A percentile compares a stretch with the other conserved stretches of the same genome.
phyloP scores from a whole-genome alignment of 35 echinoderm and acorn worm species.

The Acanthaster planci region DNA sequence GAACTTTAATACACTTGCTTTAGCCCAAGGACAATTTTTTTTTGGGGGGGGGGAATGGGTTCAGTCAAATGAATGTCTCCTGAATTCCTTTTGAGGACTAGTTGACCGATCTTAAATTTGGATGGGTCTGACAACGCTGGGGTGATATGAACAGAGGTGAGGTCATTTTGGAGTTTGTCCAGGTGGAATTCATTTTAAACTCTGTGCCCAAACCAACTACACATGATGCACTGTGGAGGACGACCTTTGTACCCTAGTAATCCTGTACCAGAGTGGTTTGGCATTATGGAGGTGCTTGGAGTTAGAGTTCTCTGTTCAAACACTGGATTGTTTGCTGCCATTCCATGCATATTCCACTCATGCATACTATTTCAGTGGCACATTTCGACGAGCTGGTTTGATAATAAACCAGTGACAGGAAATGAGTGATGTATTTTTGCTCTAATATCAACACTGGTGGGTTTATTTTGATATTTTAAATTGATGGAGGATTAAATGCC shows the following conservation, averaged over 20 bases:
- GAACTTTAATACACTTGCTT: too few species aligned
- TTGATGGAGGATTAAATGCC: too few species aligned
- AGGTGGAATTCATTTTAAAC: neutral
- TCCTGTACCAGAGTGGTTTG: neutral
- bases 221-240: neutral
- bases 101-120: neutral
- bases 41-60: too few species aligned
- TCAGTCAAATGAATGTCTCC: too few species aligned
- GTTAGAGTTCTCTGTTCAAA: too few species aligned
- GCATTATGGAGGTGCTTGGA: neutral
- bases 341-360: neutral
- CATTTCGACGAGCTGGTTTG: conserved; percentile 6
- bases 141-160: neutral
- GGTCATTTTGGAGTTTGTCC: conserved; percentile 1
- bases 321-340: conserved; percentile 5
- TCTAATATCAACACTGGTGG: too few species aligned
- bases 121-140: neutral
- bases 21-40: too few species aligned
- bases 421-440: neutral
- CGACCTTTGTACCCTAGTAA: conserved; percentile 4
- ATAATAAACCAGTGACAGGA: conserved; percentile 8
- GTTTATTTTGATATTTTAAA: too few species aligned
- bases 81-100: neutral
- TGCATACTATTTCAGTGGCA: neutral
- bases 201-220: neutral